These are phyloP conservation scores for Onychomys arenicola DNA, from an alignment of 2,797 vertebrate species.

Conservation along the genomic window DNA sequence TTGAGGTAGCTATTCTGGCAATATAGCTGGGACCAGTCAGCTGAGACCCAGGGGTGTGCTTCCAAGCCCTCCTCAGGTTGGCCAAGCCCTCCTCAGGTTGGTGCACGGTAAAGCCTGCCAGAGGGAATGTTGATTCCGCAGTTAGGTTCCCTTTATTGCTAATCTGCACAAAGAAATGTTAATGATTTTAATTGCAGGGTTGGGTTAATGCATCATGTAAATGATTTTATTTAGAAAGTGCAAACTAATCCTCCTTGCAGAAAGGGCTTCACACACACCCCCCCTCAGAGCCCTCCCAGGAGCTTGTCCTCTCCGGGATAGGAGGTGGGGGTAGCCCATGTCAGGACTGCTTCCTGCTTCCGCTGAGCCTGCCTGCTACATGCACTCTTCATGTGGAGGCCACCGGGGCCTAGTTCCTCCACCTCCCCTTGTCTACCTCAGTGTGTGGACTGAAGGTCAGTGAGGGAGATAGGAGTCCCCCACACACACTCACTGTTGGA, in stretches of 20 bases:
- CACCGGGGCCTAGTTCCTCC: not conserved
- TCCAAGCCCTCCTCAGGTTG: not conserved
- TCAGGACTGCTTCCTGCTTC: not conserved
- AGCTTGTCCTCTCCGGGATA: not conserved
- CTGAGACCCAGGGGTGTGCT: not conserved
- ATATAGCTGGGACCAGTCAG: not conserved
- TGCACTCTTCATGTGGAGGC: not conserved
- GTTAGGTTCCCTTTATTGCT: conserved; percentile 73
- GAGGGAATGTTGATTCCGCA: conserved; percentile 68
- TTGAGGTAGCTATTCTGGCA: not conserved
- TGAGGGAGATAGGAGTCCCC: fast-evolving
- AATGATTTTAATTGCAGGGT: conserved; percentile 79
- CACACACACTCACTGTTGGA: fast-evolving
- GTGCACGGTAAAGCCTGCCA: not conserved
- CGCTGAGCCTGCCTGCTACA: not conserved
- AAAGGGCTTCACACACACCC: no score
- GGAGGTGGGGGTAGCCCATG: not conserved
- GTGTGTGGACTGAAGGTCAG: not conserved
- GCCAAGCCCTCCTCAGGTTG: not conserved
- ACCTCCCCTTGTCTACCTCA: not conserved
- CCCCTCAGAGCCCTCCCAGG: conserved; percentile 52
- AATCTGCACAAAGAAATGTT: conserved; percentile 81
- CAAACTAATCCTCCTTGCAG: conserved; percentile 70
- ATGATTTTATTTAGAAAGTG: conserved; percentile 82
- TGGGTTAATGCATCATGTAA: conserved; percentile 80